Conservation (phyloP, 2,113 vertebrate species). For the Neoarius graeffei region DNA sequence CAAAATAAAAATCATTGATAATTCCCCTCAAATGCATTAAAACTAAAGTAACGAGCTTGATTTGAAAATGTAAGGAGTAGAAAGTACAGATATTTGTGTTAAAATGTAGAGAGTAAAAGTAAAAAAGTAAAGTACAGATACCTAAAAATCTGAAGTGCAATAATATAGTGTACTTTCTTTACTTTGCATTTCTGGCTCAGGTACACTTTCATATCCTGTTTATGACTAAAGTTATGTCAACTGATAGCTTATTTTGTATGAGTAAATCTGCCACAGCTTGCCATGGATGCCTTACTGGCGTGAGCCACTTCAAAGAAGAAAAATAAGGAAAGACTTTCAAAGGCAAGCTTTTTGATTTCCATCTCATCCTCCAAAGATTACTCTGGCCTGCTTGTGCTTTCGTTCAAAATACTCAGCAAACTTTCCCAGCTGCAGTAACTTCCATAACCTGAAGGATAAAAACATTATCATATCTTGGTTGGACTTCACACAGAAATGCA, state of each 20-base stretch:
- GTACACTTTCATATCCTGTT: neutral
- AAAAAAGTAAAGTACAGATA: too few species aligned
- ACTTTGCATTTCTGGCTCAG: neutral
- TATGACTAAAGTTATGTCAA: neutral
- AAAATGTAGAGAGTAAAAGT: too few species aligned
- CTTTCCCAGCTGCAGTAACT: slow-evolving; percentile 14
- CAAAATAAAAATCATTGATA: too few species aligned
- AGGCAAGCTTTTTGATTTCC: slow-evolving; percentile 46
- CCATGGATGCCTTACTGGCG: neutral
- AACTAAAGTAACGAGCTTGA: too few species aligned
- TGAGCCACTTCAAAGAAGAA: slow-evolving; percentile 25
- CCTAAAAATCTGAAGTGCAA: too few species aligned
- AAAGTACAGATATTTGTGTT: too few species aligned
- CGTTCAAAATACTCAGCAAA: slow-evolving; percentile 15
- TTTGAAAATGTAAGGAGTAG: too few species aligned
- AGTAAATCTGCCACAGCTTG: slow-evolving; percentile 24
- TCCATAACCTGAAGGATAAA: neutral
- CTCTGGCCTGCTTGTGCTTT: slow-evolving; percentile 6
- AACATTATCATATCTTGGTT: neutral
- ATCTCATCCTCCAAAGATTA: slow-evolving; percentile 35
- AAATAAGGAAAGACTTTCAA: slow-evolving; percentile 39
- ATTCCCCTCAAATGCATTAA: too few species aligned
- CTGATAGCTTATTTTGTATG: slow-evolving; percentile 6
- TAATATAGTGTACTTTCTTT: too few species aligned
- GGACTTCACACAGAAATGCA: slow-evolving; percentile 4